phyloP scores from a whole-genome alignment of 2,888 invertebrate genomes.

The Hirtodrosophila alboralis region DNA sequence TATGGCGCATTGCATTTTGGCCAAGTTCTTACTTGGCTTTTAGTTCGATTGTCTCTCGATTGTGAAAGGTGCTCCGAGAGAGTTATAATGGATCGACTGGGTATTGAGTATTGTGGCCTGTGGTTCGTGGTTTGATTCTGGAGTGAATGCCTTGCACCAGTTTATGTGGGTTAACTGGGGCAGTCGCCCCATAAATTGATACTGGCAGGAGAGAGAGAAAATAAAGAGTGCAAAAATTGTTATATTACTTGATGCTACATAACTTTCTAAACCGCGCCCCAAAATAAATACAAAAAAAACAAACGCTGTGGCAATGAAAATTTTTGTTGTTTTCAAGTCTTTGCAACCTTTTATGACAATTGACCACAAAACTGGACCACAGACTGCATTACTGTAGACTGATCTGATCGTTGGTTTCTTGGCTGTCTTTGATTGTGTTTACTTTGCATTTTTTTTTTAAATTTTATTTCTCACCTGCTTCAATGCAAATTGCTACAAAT shows the following conservation, averaged over 20 bases:
- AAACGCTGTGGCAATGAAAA: slow-evolving; percentile 36
- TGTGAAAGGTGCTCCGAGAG: slow-evolving; percentile 63
- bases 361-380: slow-evolving; percentile 61
- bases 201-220: slow-evolving; percentile 4
- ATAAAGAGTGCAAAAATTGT: no score
- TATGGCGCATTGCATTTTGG: slow-evolving; percentile 26
- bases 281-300: no score
- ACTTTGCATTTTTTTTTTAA: slow-evolving; percentile 5
- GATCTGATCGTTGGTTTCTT: slow-evolving; percentile 20
- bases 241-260: no score
- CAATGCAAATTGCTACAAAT: slow-evolving; percentile 69
- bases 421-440: slow-evolving; percentile 8
- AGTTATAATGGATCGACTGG: slow-evolving; percentile 1
- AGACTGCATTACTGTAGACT: slow-evolving; percentile 8
- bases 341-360: slow-evolving; percentile 66
- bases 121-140: slow-evolving; percentile 3
- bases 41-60: slow-evolving; percentile 22
- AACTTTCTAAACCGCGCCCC: slow-evolving; percentile 73
- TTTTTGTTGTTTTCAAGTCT: slow-evolving; percentile 13
- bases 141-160: slow-evolving; percentile 77
- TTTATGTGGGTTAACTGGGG: slow-evolving; percentile 66
- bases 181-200: slow-evolving; percentile 46
- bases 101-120: neutral
- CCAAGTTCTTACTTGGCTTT: no score
- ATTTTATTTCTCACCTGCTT: slow-evolving; percentile 56